These are phyloP conservation scores for Percopsis transmontana DNA, from an alignment of 2,113 vertebrate species.

Conservation along the genomic window DNA sequence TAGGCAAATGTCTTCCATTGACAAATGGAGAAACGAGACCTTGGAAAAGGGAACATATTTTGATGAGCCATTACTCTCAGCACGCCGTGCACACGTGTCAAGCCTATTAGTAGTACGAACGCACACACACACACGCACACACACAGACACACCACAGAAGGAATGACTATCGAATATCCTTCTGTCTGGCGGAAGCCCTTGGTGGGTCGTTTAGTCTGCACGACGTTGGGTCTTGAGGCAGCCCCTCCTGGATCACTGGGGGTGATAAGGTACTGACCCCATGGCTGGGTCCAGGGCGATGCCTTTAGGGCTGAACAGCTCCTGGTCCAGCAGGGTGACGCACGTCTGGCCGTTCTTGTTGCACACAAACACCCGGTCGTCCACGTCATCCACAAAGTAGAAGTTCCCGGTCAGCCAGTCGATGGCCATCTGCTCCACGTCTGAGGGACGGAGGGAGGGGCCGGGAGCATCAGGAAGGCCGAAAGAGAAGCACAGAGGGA, in stretches of 20 bases:
- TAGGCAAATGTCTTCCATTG: background rate
- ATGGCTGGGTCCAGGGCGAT: slow-evolving; percentile 93
- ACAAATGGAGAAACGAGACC: slow-evolving; percentile 52
- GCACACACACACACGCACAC: too few species aligned
- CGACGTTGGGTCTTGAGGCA: slow-evolving; percentile 39
- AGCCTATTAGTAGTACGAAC: too few species aligned
- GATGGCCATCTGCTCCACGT: slow-evolving; percentile 98
- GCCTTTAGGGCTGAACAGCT: slow-evolving; percentile 96
- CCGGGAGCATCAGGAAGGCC: background rate
- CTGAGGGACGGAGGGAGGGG: slow-evolving; percentile 65
- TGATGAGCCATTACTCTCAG: background rate
- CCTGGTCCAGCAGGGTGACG: slow-evolving; percentile 92
- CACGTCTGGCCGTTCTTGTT: slow-evolving; percentile 91
- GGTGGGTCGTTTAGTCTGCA: slow-evolving; percentile 55
- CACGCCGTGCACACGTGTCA: too few species aligned
- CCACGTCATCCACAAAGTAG: slow-evolving; percentile 97
- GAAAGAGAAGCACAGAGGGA: background rate
- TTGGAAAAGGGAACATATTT: slow-evolving; percentile 41
- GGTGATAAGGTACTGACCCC: slow-evolving; percentile 81
- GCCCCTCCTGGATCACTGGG: slow-evolving; percentile 12
- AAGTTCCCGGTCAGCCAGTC: slow-evolving; percentile 99
- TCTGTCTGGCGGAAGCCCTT: slow-evolving; percentile 11
- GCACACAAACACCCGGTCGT: slow-evolving; percentile 97
- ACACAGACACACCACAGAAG: too few species aligned
- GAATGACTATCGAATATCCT: background rate